These are phyloP conservation scores for Vanacampus margaritifer DNA, from an alignment of 2,113 vertebrate species.

Conservation along the genomic window DNA sequence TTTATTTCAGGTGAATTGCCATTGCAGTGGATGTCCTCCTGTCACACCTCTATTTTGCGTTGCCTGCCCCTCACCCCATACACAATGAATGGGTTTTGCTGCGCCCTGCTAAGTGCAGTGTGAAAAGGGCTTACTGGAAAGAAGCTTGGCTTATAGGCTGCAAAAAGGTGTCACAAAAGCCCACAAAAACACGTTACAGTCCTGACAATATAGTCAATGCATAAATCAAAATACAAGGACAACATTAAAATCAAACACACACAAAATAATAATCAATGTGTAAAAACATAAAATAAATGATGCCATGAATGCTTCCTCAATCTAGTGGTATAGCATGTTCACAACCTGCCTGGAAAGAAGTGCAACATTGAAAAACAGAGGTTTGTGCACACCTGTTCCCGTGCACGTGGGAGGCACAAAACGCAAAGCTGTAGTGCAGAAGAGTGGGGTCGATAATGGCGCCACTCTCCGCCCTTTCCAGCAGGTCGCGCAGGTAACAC, in stretches of 20 bases:
- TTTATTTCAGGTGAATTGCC: no score
- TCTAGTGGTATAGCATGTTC: neutral
- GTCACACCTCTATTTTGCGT: no score
- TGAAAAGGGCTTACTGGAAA: neutral
- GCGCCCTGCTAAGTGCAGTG: no score
- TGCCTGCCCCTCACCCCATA: no score
- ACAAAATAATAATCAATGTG: constrained; percentile 25
- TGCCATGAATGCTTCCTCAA: neutral
- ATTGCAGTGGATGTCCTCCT: no score
- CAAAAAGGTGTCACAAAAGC: neutral
- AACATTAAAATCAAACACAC: constrained; percentile 36
- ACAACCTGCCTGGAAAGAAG: neutral
- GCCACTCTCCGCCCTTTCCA: constrained; percentile 92
- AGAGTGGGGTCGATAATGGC: constrained; percentile 98
- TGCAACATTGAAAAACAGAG: constrained; percentile 11
- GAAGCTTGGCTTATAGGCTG: neutral
- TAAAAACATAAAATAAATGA: constrained; percentile 28
- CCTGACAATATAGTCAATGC: neutral
- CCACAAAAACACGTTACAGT: constrained; percentile 1
- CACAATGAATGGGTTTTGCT: no score
- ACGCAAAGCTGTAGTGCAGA: constrained; percentile 99
- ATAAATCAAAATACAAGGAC: constrained; percentile 16
- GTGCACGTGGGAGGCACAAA: constrained; percentile 98
- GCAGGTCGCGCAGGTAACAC: constrained; percentile 94
- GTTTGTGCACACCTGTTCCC: constrained; percentile 88